phyloP scores from a whole-genome alignment of 2,888 invertebrate genomes.

The Drosophila anomalata region DNA sequence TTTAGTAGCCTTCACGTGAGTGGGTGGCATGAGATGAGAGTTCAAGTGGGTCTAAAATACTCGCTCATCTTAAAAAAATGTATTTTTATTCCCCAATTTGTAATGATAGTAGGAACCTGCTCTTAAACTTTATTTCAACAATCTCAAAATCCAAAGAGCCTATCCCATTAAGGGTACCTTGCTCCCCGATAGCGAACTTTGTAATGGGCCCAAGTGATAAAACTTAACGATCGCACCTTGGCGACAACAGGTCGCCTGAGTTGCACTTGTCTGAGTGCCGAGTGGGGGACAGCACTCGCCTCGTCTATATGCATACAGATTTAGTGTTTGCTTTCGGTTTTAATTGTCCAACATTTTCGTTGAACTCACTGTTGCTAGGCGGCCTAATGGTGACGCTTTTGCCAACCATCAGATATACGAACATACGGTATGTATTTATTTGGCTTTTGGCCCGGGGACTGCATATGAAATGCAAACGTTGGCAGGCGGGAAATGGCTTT shows the following conservation, averaged over 20 bases:
- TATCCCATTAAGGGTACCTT: not conserved
- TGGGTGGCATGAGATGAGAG: slow-evolving; percentile 36
- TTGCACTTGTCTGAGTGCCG: slow-evolving; percentile 12
- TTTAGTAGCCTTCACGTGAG: slow-evolving; percentile 15
- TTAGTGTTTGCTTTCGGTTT: slow-evolving; percentile 37
- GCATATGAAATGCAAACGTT: slow-evolving; percentile 29
- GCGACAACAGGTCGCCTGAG: slow-evolving; percentile 57
- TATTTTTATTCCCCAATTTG: no score
- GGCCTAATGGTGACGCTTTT: slow-evolving; percentile 26
- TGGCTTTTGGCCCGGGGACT: slow-evolving; percentile 21
- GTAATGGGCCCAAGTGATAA: slow-evolving; percentile 6
- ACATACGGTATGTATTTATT: slow-evolving; percentile 6
- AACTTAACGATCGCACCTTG: slow-evolving; percentile 38
- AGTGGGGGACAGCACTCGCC: slow-evolving; percentile 14
- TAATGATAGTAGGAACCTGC: no score
- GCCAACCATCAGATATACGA: slow-evolving; percentile 38
- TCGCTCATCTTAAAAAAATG: no score
- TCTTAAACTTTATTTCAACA: no score
- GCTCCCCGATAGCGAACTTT: slow-evolving; percentile 15
- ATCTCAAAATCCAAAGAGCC: no score
- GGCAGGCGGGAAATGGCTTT: slow-evolving; percentile 20
- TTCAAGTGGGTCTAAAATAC: not conserved
- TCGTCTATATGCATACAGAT: slow-evolving; percentile 20
- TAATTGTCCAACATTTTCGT: slow-evolving; percentile 35
- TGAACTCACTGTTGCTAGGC: slow-evolving; percentile 58